These are phyloP conservation scores for Formica exsecta DNA, from an alignment of 1,140 invertebrate genomes.

Conservation along the genomic window DNA sequence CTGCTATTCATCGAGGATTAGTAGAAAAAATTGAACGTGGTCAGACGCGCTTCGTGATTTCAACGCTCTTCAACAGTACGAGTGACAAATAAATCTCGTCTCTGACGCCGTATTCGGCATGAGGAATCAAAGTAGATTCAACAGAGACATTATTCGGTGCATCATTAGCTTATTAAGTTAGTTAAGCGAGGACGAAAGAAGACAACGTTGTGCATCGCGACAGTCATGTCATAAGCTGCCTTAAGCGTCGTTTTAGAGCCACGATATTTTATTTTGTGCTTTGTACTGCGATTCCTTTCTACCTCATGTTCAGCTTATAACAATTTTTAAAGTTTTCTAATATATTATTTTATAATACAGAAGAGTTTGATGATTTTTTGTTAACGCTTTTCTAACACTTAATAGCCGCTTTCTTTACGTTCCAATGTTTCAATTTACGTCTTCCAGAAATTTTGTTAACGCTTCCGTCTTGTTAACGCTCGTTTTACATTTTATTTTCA, in stretches of 20 bases:
- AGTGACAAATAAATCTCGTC: slow-evolving; percentile 40
- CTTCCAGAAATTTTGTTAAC: too few species aligned
- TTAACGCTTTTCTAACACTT: too few species aligned
- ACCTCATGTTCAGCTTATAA: too few species aligned
- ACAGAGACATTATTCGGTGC: slow-evolving; percentile 60
- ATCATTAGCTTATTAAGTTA: slow-evolving; percentile 75
- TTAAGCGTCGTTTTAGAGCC: slow-evolving; percentile 22
- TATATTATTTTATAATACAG: too few species aligned
- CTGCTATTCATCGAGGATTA: neutral
- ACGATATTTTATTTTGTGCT: neutral
- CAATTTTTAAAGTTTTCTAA: too few species aligned
- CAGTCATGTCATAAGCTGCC: slow-evolving; percentile 32
- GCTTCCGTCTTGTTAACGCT: too few species aligned
- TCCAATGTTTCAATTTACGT: too few species aligned
- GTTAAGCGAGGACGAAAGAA: slow-evolving; percentile 74
- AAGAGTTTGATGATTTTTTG: too few species aligned
- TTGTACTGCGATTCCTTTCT: neutral
- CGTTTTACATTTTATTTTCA: too few species aligned
- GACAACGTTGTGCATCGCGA: slow-evolving; percentile 36
- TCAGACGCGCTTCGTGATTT: neutral
- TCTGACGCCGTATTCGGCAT: slow-evolving; percentile 1
- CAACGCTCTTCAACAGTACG: neutral
- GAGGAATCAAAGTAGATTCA: slow-evolving; percentile 58
- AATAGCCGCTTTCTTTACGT: too few species aligned
- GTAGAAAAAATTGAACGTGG: slow-evolving; percentile 5